These are phyloP conservation scores for Trichonephila inaurata DNA, from an alignment of 1,140 invertebrate species.

Conservation along the genomic window DNA sequence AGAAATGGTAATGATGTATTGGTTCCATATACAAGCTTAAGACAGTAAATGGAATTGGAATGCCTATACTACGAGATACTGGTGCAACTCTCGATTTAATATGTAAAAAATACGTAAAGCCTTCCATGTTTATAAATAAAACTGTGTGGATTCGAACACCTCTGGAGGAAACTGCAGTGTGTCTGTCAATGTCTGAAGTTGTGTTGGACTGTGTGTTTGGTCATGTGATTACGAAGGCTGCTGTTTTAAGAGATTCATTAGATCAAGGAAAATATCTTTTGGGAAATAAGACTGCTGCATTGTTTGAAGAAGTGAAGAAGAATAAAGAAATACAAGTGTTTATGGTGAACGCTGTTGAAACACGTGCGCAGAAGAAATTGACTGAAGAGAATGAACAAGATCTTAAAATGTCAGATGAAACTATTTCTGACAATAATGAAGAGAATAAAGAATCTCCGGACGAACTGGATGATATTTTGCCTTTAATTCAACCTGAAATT, in stretches of 20 bases:
- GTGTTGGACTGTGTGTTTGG: too few species aligned
- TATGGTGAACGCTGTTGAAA: conserved; percentile 5
- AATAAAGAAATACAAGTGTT: neutral
- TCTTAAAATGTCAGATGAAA: too few species aligned
- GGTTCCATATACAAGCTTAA: neutral
- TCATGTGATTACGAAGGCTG: too few species aligned
- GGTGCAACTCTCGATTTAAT: conserved; percentile 36
- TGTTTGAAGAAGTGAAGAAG: neutral
- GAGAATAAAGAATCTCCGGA: too few species aligned
- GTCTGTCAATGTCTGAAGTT: too few species aligned
- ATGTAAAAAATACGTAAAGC: neutral
- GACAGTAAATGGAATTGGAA: conserved; percentile 47
- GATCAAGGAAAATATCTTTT: conserved; percentile 23
- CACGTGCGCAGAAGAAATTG: neutral
- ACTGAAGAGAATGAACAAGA: too few species aligned
- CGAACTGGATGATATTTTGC: too few species aligned
- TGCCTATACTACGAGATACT: conserved; percentile 21
- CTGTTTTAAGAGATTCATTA: neutral
- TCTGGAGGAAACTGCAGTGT: neutral
- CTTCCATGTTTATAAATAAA: neutral
- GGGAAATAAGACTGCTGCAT: conserved; percentile 33
- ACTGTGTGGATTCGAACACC: neutral
- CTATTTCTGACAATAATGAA: too few species aligned
- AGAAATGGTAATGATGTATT: neutral
- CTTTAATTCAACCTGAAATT: too few species aligned